Evolutionary conservation across 2,888 invertebrate genomes (phyloP), one percentile per base, ranked within the genome.

Genomic region (Pheosia gnoma): DNA sequence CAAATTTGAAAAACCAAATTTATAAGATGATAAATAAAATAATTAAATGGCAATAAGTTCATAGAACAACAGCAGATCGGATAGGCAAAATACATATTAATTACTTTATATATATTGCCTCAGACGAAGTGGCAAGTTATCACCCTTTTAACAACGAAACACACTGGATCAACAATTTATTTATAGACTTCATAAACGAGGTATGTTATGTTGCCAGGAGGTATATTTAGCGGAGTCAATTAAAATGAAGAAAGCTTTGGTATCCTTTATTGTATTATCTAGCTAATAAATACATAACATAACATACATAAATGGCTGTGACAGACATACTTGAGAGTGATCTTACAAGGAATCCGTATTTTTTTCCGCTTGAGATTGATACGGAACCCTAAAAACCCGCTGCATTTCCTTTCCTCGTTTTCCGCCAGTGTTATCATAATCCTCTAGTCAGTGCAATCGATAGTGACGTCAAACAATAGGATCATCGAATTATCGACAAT

Each of bases 151-250:
- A 67, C 65, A 62, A 67, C 62, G 61, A 62, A 65, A 66, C 62
- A 45, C 52, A 62, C 63, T 62, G 66, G 74, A 73, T 76, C 74
- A 72, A 70, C 74, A 71, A 67, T 60, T 68, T 59, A 63, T 70
- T 68, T 71, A 70, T 65, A 68, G 71, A 57, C 64, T 68, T 62
- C 11, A 7, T 57, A 25, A 57, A 10, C 55, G 61, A 52, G 54
- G 55, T 45, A 59, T 65, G 59, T 60, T 63, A 58, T 58, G 51
- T 64, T 56, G 70, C 61, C 55, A 37, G 62, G 62, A 37, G 62
- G 62, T 73, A 75, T 69, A 72, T 73, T 75, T 70, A 67, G 62
- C 67, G 58, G 55, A 60, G 59, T 61, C 70, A 54, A 73, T 73
- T 67, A 57, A 62, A 43, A 74, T 59, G 57, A 64, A 71, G 70